Evolutionary conservation across 2,113 vertebrate species (phyloP).

Genomic region (Epinephelus fuscoguttatus): DNA sequence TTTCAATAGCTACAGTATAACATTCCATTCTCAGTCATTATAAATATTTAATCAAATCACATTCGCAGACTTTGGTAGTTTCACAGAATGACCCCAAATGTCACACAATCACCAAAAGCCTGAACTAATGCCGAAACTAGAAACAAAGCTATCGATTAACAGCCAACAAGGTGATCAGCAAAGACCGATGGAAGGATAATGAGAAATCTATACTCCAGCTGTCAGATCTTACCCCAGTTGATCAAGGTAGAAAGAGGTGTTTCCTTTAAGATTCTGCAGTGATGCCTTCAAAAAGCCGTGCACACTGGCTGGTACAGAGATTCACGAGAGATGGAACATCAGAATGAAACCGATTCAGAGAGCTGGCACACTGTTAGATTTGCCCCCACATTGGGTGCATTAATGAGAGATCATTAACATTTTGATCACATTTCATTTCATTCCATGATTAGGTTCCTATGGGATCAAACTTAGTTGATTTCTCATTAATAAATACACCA

Average conservation of each 20-base stretch:
- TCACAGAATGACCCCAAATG: neutral
- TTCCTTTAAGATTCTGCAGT: constrained; percentile 8
- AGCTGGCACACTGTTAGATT: neutral
- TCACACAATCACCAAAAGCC: neutral
- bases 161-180: neutral
- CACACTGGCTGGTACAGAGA: neutral
- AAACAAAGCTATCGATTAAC: neutral
- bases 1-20: neutral
- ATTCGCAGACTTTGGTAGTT: neutral
- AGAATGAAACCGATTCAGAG: constrained; percentile 1
- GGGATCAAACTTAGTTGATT: constrained; percentile 29
- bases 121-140: neutral
- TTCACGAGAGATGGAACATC: neutral
- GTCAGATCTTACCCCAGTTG: constrained; percentile 23
- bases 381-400: neutral
- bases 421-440: neutral
- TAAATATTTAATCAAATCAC: neutral
- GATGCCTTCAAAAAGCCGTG: neutral
- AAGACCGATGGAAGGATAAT: constrained; percentile 11
- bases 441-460: constrained; percentile 22
- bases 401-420: constrained; percentile 30
- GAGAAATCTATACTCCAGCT: neutral
- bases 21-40: too few species aligned
- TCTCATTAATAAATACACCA: constrained; percentile 17
- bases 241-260: neutral